A percentile compares a stretch with the other conserved stretches of the same genome.
Conservation (phyloP, 2,797 vertebrate genomes). For the Sebastes iracundus region DNA sequence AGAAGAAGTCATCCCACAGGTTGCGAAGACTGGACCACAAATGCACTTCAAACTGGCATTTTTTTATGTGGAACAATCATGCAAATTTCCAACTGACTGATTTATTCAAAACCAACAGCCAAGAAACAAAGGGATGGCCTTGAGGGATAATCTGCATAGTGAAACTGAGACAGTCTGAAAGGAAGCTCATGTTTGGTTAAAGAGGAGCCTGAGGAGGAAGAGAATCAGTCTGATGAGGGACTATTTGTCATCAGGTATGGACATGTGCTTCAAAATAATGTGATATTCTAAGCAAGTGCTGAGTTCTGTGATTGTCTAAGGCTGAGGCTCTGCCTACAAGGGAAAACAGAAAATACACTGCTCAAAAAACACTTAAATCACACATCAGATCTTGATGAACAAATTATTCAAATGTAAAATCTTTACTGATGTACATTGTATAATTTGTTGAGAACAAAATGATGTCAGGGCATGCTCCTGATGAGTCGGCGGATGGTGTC, state of each 20-base stretch:
- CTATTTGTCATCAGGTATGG: constrained; percentile 22
- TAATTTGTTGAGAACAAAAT: too few species aligned
- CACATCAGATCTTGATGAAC: too few species aligned
- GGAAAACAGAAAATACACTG: neutral
- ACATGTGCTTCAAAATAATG: neutral
- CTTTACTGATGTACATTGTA: too few species aligned
- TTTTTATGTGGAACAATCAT: neutral
- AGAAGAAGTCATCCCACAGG: neutral
- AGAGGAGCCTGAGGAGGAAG: constrained; percentile 22
- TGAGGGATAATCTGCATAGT: constrained; percentile 28
- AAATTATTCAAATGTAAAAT: too few species aligned
- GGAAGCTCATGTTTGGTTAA: constrained; percentile 25
- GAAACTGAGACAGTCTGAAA: constrained; percentile 16
- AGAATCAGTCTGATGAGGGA: constrained; percentile 33
- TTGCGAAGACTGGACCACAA: neutral
- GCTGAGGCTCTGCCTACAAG: neutral
- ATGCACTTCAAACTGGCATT: neutral
- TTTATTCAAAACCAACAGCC: constrained; percentile 23
- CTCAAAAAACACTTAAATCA: too few species aligned
- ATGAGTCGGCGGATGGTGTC: too few species aligned
- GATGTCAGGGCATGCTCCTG: too few species aligned
- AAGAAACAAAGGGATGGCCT: constrained; percentile 34
- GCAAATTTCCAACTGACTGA: neutral
- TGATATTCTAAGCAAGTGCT: neutral
- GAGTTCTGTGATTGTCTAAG: neutral